Evolutionary conservation across 92 coral and sea anemone species (phyloP).

Genomic region (Siderastrea siderea): DNA sequence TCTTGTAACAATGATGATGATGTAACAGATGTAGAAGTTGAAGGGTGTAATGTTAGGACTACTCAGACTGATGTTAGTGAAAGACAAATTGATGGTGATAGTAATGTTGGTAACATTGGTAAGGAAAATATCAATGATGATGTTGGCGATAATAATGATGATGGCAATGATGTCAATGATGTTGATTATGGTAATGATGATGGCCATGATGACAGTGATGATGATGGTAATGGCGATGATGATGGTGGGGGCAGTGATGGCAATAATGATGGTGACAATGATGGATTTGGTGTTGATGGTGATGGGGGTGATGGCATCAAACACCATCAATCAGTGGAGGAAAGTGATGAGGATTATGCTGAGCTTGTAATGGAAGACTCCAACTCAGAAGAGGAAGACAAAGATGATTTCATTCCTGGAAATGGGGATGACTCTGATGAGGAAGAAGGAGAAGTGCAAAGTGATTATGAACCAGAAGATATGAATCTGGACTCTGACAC

Average conservation of each 20-base stretch:
- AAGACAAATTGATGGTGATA: background rate
- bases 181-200: background rate
- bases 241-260: conserved; percentile 1
- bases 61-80: background rate
- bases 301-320: background rate
- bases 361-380: conserved; percentile 74
- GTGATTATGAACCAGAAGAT: conserved; percentile 41
- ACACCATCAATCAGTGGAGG: background rate
- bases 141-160: background rate
- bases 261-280: background rate
- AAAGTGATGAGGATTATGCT: conserved; percentile 63
- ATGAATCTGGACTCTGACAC: conserved; percentile 46
- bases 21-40: background rate
- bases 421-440: conserved; percentile 50
- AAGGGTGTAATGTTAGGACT: conserved; percentile 2
- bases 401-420: conserved; percentile 31
- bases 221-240: background rate
- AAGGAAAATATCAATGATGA: background rate
- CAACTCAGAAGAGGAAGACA: conserved; percentile 64
- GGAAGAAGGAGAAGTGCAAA: conserved; percentile 27
- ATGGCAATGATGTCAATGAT: background rate
- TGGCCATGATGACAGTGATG: conserved; percentile 12
- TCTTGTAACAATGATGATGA: background rate
- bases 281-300: background rate
- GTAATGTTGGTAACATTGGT: background rate